Conservation (phyloP, 2,888 invertebrate species). For the Argyresthia albistria region DNA sequence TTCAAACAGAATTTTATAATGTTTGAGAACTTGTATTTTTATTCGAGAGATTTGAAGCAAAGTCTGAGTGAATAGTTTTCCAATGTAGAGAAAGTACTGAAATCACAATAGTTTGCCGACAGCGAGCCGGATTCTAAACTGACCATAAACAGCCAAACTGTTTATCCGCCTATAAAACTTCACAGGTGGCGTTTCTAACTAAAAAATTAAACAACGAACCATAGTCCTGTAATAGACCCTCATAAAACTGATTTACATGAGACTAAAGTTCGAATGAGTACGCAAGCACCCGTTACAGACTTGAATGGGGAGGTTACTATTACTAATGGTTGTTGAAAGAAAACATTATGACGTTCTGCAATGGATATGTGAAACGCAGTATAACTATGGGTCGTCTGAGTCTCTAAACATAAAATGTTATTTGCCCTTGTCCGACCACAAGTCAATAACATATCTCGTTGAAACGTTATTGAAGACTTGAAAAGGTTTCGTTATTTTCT, state of each 20-base stretch:
- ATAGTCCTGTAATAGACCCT: slow-evolving; percentile 10
- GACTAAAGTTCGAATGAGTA: background rate
- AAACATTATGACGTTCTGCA: slow-evolving; percentile 62
- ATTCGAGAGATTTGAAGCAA: too few relatives aligned
- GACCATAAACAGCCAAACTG: slow-evolving; percentile 9
- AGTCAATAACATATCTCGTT: too few relatives aligned
- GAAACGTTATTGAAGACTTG: too few relatives aligned
- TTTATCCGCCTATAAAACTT: slow-evolving; percentile 13
- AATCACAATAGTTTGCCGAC: too few relatives aligned
- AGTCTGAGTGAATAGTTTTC: too few relatives aligned
- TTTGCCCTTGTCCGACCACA: slow-evolving; percentile 42
- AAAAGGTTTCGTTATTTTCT: too few relatives aligned
- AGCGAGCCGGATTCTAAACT: background rate
- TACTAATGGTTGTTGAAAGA: slow-evolving; percentile 36
- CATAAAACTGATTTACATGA: slow-evolving; percentile 18
- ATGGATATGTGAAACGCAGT: slow-evolving; percentile 68
- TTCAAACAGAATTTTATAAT: too few relatives aligned
- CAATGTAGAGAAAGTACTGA: too few relatives aligned
- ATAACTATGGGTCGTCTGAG: slow-evolving; percentile 39
- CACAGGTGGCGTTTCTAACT: slow-evolving; percentile 12
- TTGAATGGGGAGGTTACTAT: slow-evolving; percentile 4
- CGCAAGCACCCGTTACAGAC: slow-evolving; percentile 4
- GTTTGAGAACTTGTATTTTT: too few relatives aligned
- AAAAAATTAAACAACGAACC: slow-evolving; percentile 13
- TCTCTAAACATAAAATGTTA: slow-evolving; percentile 59